Percentiles rank a stretch among this genome's conserved stretches.
Evolutionary conservation across 2,888 invertebrate species (phyloP).

Genomic region (Dryobotodes eremita): DNA sequence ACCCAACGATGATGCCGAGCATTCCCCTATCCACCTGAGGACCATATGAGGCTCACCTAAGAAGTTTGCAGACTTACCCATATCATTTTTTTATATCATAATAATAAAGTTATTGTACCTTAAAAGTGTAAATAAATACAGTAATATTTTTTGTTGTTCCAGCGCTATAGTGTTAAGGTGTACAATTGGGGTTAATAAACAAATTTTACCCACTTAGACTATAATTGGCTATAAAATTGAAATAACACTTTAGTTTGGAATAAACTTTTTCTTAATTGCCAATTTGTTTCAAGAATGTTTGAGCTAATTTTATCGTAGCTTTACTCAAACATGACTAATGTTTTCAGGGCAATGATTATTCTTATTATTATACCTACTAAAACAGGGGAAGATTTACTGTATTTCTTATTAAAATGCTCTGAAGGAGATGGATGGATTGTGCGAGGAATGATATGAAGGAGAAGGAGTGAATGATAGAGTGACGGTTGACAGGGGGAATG

Average conservation of each 20-base stretch:
- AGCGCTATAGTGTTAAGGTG: neutral
- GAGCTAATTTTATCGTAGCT: slow-evolving; percentile 31
- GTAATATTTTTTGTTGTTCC: neutral
- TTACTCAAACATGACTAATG: slow-evolving; percentile 24
- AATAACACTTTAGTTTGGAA: slow-evolving; percentile 35
- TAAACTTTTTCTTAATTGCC: slow-evolving; percentile 36
- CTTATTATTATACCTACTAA: neutral
- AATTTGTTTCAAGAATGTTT: slow-evolving; percentile 41
- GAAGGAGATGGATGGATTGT: too few species aligned
- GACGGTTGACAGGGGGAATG: too few species aligned
- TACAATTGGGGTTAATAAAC: slow-evolving; percentile 20
- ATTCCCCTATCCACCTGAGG: too few species aligned
- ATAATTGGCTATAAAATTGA: slow-evolving; percentile 25
- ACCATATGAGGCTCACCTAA: too few species aligned
- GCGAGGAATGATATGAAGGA: too few species aligned
- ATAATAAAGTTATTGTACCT: neutral
- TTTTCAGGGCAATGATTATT: slow-evolving; percentile 20
- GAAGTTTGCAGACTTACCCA: neutral
- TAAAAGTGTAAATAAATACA: slow-evolving; percentile 14
- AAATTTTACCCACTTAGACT: slow-evolving; percentile 2
- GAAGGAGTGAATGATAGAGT: too few species aligned
- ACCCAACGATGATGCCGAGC: too few species aligned
- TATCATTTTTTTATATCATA: neutral
- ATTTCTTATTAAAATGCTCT: too few species aligned
- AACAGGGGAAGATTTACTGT: neutral